Evolutionary conservation across 2,113 vertebrate species (phyloP).

Genomic region (Cyprinodon brontotheroides): DNA sequence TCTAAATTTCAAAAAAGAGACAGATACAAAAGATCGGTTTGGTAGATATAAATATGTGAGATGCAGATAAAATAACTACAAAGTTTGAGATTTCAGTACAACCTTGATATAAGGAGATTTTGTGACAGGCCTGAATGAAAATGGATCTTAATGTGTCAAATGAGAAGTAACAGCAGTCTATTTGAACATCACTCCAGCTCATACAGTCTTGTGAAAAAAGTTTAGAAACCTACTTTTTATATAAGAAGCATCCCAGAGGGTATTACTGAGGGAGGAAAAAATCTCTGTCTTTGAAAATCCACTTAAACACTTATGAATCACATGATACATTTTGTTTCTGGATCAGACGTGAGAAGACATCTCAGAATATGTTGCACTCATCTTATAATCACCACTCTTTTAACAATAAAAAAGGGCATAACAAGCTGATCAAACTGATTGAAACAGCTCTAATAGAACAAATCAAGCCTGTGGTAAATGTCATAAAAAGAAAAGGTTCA

Average conservation of each 20-base stretch:
- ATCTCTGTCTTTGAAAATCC: conserved; percentile 5
- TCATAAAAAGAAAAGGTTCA: conserved; percentile 17
- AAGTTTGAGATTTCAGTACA: conserved; percentile 41
- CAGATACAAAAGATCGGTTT: conserved; percentile 20
- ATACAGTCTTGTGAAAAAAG: conserved; percentile 24
- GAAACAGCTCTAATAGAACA: conserved; percentile 28
- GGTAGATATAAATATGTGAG: conserved; percentile 45
- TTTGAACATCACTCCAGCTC: conserved; percentile 21
- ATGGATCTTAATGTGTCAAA: conserved; percentile 36
- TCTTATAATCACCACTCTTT: conserved; percentile 17
- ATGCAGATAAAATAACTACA: conserved; percentile 3
- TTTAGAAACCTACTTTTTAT: conserved; percentile 11
- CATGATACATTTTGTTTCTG: conserved; percentile 24
- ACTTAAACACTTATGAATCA: conserved; percentile 18
- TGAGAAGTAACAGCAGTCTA: conserved; percentile 35
- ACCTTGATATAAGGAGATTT: conserved; percentile 32
- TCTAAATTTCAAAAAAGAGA: conserved; percentile 31
- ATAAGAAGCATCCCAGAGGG: conserved; percentile 17
- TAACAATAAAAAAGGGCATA: conserved; percentile 14
- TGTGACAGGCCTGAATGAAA: conserved; percentile 49
- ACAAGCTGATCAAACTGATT: conserved; percentile 20
- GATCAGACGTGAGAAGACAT: conserved; percentile 33
- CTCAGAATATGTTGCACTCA: conserved; percentile 5
- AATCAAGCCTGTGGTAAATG: too few species aligned
- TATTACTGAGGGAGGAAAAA: conserved; percentile 5